Percentiles rank a stretch among this genome's conserved stretches.
Evolutionary conservation across 2,888 invertebrate genomes (phyloP).

Genomic region (Oithona nana): DNA sequence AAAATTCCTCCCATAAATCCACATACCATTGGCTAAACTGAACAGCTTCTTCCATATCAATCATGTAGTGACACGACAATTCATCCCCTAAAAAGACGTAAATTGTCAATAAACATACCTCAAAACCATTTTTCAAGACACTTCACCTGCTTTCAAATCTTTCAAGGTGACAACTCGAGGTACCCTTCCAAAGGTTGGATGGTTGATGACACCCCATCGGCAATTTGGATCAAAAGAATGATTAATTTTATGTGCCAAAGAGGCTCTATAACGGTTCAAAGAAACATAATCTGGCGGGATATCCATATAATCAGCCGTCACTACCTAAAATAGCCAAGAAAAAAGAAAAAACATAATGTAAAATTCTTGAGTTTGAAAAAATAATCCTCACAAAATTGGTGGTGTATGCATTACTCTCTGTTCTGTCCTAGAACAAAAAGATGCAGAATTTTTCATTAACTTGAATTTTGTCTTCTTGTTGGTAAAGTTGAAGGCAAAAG

Average conservation of each 20-base stretch:
- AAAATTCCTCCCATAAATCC: neutral
- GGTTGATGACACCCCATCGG: neutral
- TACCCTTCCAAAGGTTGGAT: neutral
- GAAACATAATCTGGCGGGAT: neutral
- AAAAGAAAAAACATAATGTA: neutral
- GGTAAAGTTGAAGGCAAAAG: too few species aligned
- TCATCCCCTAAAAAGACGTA: too few species aligned
- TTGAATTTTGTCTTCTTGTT: too few species aligned
- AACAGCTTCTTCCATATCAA: neutral
- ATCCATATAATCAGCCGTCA: neutral
- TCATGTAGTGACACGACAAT: neutral
- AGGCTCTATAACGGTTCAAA: neutral
- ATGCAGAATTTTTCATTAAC: too few species aligned
- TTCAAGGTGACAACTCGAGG: neutral
- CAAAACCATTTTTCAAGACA: too few species aligned
- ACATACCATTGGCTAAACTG: neutral
- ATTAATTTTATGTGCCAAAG: neutral
- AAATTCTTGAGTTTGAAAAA: too few species aligned
- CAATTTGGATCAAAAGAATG: neutral
- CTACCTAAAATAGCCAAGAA: neutral
- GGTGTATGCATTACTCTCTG: too few species aligned
- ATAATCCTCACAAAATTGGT: too few species aligned
- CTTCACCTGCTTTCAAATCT: neutral
- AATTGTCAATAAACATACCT: too few species aligned
- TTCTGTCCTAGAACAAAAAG: too few species aligned